Evolutionary conservation across 2,888 invertebrate genomes (phyloP).

Genomic region (Limnephilus rhombicus): DNA sequence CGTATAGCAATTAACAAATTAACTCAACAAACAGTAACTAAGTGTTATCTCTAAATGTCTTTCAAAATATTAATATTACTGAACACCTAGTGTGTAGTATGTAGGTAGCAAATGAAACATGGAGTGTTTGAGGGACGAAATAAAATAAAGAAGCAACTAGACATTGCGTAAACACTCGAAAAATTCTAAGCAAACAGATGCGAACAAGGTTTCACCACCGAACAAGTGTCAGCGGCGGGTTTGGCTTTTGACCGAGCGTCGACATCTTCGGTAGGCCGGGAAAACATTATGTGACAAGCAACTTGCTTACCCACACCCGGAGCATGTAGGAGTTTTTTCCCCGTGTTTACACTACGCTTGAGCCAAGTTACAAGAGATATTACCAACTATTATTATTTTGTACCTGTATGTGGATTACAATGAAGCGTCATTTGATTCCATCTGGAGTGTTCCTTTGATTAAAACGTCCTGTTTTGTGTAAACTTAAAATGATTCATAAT

Average conservation of each 20-base stretch:
- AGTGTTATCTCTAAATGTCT: no score
- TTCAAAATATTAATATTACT: neutral
- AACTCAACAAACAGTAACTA: no score
- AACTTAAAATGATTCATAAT: neutral
- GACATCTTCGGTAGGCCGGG: constrained; percentile 59
- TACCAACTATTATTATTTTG: neutral
- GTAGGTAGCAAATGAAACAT: constrained; percentile 30
- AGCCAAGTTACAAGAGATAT: neutral
- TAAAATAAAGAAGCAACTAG: constrained; percentile 50
- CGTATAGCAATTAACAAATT: neutral
- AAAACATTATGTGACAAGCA: constrained; percentile 56
- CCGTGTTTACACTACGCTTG: constrained; percentile 14
- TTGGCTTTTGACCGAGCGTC: constrained; percentile 58
- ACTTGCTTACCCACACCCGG: constrained; percentile 24
- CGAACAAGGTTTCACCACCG: constrained; percentile 30
- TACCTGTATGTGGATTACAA: neutral
- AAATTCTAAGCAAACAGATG: constrained; percentile 58
- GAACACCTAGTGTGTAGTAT: neutral
- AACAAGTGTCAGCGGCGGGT: constrained; percentile 39
- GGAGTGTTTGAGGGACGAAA: constrained; percentile 71
- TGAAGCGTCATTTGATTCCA: neutral
- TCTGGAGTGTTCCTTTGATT: neutral
- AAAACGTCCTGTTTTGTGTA: neutral
- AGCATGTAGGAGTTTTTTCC: neutral
- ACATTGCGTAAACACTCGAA: constrained; percentile 62